These are phyloP conservation scores for Aramus guarauna DNA, from an alignment of 2,113 vertebrate species.

Conservation along the genomic window DNA sequence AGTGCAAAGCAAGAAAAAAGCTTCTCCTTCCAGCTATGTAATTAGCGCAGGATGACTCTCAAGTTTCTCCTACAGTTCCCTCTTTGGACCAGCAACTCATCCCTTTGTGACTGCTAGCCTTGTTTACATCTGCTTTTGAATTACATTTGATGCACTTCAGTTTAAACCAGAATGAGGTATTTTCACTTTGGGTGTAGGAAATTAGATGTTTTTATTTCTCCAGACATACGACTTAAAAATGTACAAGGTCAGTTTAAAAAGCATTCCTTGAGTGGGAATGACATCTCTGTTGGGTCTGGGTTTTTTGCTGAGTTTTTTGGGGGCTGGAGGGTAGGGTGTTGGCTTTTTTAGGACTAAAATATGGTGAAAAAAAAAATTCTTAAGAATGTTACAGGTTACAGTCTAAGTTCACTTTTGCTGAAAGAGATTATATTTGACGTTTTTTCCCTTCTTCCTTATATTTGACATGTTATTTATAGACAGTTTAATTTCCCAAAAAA, in stretches of 20 bases:
- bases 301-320: neutral
- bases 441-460: neutral
- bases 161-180: neutral
- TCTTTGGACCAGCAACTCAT: neutral
- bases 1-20: neutral
- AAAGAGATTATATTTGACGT: neutral
- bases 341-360: neutral
- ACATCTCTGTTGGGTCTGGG: neutral
- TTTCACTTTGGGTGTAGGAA: neutral
- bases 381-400: neutral
- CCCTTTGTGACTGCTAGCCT: neutral
- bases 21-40: neutral
- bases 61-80: neutral
- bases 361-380: neutral
- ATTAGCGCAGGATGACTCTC: neutral
- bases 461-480: neutral
- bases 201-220: neutral
- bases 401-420: neutral
- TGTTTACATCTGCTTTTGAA: neutral
- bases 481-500: neutral
- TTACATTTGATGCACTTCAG: neutral
- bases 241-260: neutral
- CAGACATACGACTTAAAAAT: neutral
- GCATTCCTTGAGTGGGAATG: neutral
- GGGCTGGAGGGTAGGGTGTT: accelerated